Evolutionary conservation across 2,113 vertebrate species (phyloP).

Genomic region (Petroica traversi): DNA sequence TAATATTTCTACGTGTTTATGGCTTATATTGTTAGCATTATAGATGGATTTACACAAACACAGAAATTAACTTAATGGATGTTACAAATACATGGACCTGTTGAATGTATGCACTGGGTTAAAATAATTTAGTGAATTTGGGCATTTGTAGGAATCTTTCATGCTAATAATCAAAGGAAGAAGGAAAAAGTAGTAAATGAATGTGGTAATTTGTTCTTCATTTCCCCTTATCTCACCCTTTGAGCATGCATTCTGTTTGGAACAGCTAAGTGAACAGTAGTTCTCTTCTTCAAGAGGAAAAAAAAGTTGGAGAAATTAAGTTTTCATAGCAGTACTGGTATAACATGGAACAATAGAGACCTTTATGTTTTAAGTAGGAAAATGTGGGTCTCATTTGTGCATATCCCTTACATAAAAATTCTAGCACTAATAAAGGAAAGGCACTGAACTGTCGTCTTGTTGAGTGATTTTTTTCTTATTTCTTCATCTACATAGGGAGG

Average conservation of each 20-base stretch:
- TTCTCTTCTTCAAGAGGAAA: slow-evolving; percentile 33
- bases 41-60: not conserved
- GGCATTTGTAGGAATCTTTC: slow-evolving; percentile 9
- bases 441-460: not conserved
- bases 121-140: slow-evolving; percentile 5
- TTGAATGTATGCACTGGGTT: not conserved
- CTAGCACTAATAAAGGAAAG: not conserved
- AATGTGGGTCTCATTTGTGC: slow-evolving; percentile 38
- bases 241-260: slow-evolving; percentile 62
- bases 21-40: not conserved
- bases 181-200: slow-evolving; percentile 32
- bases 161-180: slow-evolving; percentile 17
- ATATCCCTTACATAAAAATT: slow-evolving; percentile 47
- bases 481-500: not conserved
- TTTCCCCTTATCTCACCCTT: slow-evolving; percentile 59
- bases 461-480: not conserved
- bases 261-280: slow-evolving; percentile 54
- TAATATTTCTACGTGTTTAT: not conserved
- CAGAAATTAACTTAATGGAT: not conserved
- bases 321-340: slow-evolving; percentile 41
- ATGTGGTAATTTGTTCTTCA: slow-evolving; percentile 52
- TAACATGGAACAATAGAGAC: slow-evolving; percentile 52
- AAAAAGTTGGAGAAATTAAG: slow-evolving; percentile 51
- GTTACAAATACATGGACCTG: not conserved
- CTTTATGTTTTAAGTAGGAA: slow-evolving; percentile 58